Evolutionary conservation across 2,888 invertebrate species (phyloP).

Genomic region (Trachelus troglodyta): DNA sequence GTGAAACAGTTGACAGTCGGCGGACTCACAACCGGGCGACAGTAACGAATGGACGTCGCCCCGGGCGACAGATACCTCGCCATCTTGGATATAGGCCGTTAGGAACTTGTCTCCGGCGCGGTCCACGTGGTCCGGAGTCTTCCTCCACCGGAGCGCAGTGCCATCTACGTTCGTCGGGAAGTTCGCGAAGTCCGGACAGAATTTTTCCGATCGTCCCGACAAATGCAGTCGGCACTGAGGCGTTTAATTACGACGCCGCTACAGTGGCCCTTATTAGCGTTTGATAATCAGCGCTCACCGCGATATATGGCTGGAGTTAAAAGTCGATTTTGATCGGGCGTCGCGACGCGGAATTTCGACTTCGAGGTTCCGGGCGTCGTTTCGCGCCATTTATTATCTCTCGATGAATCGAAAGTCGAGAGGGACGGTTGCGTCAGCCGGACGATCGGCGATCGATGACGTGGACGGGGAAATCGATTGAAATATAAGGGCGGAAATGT

Average conservation of each 20-base stretch:
- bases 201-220: not conserved
- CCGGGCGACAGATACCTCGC: constrained; percentile 21
- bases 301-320: not conserved
- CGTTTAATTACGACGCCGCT: not conserved
- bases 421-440: constrained; percentile 12
- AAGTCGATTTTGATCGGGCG: not conserved
- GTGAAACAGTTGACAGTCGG: constrained; percentile 8
- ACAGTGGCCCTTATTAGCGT: not conserved
- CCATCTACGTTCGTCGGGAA: not conserved
- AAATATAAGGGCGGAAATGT: constrained; percentile 57
- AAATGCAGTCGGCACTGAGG: not conserved
- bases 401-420: constrained; percentile 6
- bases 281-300: not conserved
- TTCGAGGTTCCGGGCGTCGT: not conserved
- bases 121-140: not conserved
- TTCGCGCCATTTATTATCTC: not conserved
- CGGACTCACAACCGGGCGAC: constrained; percentile 12
- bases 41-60: constrained; percentile 21
- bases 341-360: not conserved
- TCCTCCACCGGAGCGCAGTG: not conserved
- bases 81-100: constrained; percentile 9
- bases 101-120: not conserved
- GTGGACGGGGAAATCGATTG: constrained; percentile 35
- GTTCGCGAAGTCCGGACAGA: not conserved
- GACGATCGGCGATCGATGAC: not conserved